Evolutionary conservation across 2,113 vertebrate species (phyloP), one percentile per base, ranked within the genome.

Genomic region (Diglossa brunneiventris): DNA sequence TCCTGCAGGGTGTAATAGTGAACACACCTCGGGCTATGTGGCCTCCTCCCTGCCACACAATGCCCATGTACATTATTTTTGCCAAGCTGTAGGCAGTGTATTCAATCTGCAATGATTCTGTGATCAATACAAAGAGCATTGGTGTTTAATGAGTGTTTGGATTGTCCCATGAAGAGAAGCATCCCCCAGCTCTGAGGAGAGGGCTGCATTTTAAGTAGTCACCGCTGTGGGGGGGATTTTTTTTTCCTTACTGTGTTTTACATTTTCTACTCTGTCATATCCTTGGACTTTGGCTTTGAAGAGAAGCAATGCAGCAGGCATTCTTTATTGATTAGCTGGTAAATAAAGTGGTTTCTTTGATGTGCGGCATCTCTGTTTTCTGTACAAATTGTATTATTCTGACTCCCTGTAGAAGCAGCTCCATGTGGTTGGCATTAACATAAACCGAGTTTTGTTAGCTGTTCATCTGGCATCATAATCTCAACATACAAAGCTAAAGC

Each of bases 311-410:
- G 96, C 95, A 96, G 95, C 95, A 97, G 94, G 95, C 97, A 97
- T 97, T 96, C 96, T 97, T 95, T 97, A 97, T 97, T 97, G 97
- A 97, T 97, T 97, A 97, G 95, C 96, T 97, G 94, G 97, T 97
- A 97, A 97, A 97, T 97, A 97, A 97, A 97, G 96, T 94, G 96
- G 97, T 97, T 92, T 91, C 93, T 96, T 97, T 97, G 97, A 97
- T 96, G 96, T 97, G 96, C 86, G 82, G 95, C 97, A 97, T 96
- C 96, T 97, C 95, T 97, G 96, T 93, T 97, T 97, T 97, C 96
- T 97, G 94, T 94, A 97, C 95, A 97, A 97, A 97, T 97, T 97
- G 96, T 94, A 97, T 95, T 97, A 96, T 95, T 97, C 96, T 88
- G 95, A 95, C 94, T 97, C 96, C 97, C 95, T 94, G 95, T 91